Base-by-base conservation (phyloP, 2,797 vertebrate genomes). In the Spinibarbus caldwelli region DNA sequence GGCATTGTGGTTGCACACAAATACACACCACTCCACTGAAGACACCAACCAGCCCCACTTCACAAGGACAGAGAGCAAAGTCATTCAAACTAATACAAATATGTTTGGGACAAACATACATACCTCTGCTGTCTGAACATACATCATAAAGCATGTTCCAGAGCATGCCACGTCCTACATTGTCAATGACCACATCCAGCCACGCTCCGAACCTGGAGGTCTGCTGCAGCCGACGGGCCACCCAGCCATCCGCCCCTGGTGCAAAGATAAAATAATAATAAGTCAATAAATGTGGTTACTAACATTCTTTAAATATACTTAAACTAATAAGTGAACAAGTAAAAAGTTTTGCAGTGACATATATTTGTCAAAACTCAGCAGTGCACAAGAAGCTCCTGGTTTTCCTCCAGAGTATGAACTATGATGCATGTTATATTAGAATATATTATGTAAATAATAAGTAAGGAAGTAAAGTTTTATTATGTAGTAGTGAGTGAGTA, bases 1-100 rank as follows among this genome's bases (percentile, higher is more conserved):
- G 54, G 66, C 3, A n/a, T n/a, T 87, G 91, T 95, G 94, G 89
- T 94, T 94, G 86, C 95, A 95, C 26, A 93, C 93, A 87, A 95
- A 95, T 82, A 94, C 94, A 79, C 93, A 95, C 95, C 94, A 95
- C 89, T 95, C 95, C 83, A 95, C 3, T 0, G 94, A 84, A 29
- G 92, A 89, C 87, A 95, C 90, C 86, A 94, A 84, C 92, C 93
- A 95, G 11, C 94, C 94, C 91, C 92, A 94, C 93, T 95, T 79
- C 0, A 87, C 52, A 82, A 36, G 15, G 23, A 86, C 0, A 83
- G 10, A 62, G n/a, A 23, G 38, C 26, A 82, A 6, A 57, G 17
- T 72, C 17, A 15, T 14, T 64, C 6, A 84, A 14, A 26, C 21
- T 6, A 26, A 59, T 47, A 36, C 45, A 54, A 6, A 54, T 78